Evolutionary conservation across 2,113 vertebrate genomes (phyloP).

Genomic region (Notothenia rossii): DNA sequence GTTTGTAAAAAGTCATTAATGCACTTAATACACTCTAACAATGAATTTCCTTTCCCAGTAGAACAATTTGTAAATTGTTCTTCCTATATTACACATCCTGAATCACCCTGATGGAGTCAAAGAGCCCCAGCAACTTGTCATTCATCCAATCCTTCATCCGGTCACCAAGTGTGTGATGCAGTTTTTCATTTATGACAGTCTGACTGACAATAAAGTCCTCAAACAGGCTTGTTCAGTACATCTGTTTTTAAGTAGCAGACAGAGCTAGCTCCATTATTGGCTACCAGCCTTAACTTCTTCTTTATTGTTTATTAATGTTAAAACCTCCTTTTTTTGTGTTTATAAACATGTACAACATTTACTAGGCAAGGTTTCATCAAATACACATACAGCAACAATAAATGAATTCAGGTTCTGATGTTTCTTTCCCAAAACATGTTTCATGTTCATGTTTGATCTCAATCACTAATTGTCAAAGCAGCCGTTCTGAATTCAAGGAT

Average conservation of each 20-base stretch:
- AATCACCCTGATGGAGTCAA: not conserved
- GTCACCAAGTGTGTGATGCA: not conserved
- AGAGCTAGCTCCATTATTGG: not conserved
- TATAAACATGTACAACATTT: no score
- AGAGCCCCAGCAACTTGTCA: constrained; percentile 2
- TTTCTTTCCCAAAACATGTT: not conserved
- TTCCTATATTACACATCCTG: not conserved
- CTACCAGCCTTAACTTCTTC: not conserved
- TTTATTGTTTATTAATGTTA: not conserved
- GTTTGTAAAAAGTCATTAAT: constrained; percentile 9
- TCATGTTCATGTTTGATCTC: no score
- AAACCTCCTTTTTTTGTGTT: no score
- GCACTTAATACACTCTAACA: not conserved
- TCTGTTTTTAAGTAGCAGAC: not conserved
- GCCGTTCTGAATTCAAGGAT: not conserved
- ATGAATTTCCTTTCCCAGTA: not conserved
- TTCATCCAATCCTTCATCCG: constrained; percentile 13
- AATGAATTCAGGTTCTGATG: no score
- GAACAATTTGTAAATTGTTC: constrained; percentile 5
- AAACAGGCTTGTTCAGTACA: not conserved
- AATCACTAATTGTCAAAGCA: not conserved
- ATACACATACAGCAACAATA: no score
- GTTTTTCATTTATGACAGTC: not conserved
- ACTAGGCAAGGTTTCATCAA: no score
- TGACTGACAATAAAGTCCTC: constrained; percentile 15